These are phyloP conservation scores for Bedellia somnulentella DNA, from an alignment of 2,888 invertebrate genomes.

Conservation along the genomic window DNA sequence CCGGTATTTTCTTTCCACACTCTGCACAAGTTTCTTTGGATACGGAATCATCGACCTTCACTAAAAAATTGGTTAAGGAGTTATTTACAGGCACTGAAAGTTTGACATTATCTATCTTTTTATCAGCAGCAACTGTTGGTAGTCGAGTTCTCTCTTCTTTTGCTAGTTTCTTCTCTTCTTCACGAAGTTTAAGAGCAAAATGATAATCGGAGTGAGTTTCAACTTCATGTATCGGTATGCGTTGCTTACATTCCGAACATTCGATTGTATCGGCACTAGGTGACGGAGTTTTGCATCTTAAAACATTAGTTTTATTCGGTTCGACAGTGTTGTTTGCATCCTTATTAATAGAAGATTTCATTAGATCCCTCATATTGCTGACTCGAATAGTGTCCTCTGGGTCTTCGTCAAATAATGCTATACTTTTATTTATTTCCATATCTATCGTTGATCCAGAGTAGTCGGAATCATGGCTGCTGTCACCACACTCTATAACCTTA, in stretches of 20 bases:
- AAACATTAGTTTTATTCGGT: constrained; percentile 6
- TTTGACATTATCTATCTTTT: neutral
- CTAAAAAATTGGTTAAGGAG: constrained; percentile 41
- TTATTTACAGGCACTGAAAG: constrained; percentile 16
- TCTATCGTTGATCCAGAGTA: constrained; percentile 48
- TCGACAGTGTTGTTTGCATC: constrained; percentile 11
- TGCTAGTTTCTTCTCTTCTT: constrained; percentile 45
- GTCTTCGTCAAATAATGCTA: constrained; percentile 42
- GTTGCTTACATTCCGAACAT: constrained; percentile 69
- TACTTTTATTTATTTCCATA: constrained; percentile 48
- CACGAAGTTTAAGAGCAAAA: constrained; percentile 67
- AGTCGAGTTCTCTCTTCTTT: constrained; percentile 24
- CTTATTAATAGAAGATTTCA: constrained; percentile 18
- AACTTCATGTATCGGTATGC: constrained; percentile 56
- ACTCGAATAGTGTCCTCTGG: constrained; percentile 27
- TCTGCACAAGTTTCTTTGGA: constrained; percentile 63
- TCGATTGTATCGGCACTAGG: constrained; percentile 16
- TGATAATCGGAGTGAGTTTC: constrained; percentile 76
- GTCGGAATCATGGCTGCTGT: constrained; percentile 38
- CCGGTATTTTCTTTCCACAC: constrained; percentile 66
- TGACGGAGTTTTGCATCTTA: constrained; percentile 5
- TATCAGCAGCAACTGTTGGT: constrained; percentile 4
- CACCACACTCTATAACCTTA: constrained; percentile 25
- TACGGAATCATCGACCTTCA: constrained; percentile 33
- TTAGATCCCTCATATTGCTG: constrained; percentile 29